Base-by-base conservation (phyloP, 2,888 invertebrate genomes). In the Leptinotarsa rubiginosa region DNA sequence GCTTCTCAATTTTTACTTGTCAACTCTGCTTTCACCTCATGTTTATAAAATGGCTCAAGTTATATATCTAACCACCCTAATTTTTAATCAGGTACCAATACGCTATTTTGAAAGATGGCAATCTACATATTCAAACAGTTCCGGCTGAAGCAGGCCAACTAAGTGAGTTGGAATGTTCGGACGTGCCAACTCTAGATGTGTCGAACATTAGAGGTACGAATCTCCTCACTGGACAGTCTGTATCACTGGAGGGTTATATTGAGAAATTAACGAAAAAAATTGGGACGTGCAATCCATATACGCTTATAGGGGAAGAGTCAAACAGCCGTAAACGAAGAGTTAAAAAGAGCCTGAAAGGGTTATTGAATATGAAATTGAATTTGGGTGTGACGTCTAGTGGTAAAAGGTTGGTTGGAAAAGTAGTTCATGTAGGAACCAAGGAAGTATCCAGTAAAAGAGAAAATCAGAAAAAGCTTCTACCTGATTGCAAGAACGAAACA, bases 281-380 rank as follows among this genome's bases (percentile, higher is more conserved):
- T 16, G 77, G 69, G 49, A 18, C 66, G 4, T 16, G 49, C 31
- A 41, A 62, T 15, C 47, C 65, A 7, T 62, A 70, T 47, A 52
- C 70, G 1, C 13, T 56, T 22, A 12, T 25, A 56, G 20, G 56
- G 59, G 52, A 73, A 65, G 71, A 47, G 25, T 54, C 70, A 31
- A 25, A 49, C 18, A 62, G 10, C n/a, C 62, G 62, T n/a, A 62
- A 62, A 62, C 49, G 65, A 69, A 50, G 69, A 64, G 18, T 52
- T 16, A 31, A 65, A 65, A n/a, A 47, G 15, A 18, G 78, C 22
- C 69, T 84, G 22, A 80, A 74, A 65, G 76, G 78, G 16, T 78
- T 84, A 13, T 76, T 85, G 50, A 82, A 85, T 69, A 84, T 80
- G 71, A 84, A 83, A 77, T 78, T 85, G 12, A 75, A 80, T 4